phyloP scores from a whole-genome alignment of 2,797 vertebrate genomes.

The Tauraco hartlaubi region DNA sequence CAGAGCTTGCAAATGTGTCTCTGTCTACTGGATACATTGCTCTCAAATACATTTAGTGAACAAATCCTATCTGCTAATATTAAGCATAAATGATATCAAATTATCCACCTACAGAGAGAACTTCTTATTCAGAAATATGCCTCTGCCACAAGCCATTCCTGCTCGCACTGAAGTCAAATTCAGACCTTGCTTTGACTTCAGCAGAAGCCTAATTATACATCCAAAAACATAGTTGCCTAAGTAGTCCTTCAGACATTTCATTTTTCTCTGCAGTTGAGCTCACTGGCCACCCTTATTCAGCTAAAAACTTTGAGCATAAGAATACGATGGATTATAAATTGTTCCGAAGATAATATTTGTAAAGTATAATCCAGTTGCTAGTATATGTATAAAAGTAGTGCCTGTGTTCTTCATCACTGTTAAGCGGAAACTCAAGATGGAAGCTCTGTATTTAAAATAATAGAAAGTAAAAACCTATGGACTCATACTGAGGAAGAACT shows the following conservation, averaged over 20 bases:
- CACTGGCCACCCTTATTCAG: background rate
- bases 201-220: background rate
- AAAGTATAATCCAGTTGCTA: background rate
- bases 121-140: background rate
- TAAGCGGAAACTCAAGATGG: slow-evolving; percentile 41
- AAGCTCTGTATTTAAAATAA: slow-evolving; percentile 45
- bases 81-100: background rate
- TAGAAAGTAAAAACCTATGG: slow-evolving; percentile 12
- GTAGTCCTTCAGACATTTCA: background rate
- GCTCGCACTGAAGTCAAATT: background rate
- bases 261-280: background rate
- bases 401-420: slow-evolving; percentile 48
- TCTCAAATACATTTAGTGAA: background rate
- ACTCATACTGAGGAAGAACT: background rate
- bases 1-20: background rate
- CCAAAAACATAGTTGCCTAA: background rate
- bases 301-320: background rate
- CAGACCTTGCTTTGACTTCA: background rate
- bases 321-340: background rate
- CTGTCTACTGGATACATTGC: background rate
- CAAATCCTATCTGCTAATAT: background rate
- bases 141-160: background rate
- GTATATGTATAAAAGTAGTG: background rate
- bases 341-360: background rate
- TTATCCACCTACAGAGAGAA: background rate